These are phyloP conservation scores for Synergus itoensis DNA, from an alignment of 2,888 invertebrate species.

Conservation along the genomic window DNA sequence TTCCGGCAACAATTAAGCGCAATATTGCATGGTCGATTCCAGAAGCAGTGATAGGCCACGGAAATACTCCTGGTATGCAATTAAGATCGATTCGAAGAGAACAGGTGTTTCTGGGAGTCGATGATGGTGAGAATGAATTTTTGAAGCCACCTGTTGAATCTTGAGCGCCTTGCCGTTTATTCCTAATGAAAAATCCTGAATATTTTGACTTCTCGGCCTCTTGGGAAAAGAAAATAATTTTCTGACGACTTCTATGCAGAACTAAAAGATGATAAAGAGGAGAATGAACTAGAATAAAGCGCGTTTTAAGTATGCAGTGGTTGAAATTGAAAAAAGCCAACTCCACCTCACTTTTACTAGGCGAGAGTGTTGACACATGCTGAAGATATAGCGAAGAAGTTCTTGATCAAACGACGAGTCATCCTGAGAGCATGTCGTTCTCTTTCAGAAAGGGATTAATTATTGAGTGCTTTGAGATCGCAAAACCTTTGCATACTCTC, in stretches of 20 bases:
- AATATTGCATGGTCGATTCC: not conserved
- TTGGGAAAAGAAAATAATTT: not conserved
- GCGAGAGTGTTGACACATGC: slow-evolving; percentile 20
- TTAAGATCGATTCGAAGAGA: slow-evolving; percentile 23
- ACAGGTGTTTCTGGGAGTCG: not conserved
- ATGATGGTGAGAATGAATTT: slow-evolving; percentile 7
- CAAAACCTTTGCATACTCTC: not conserved
- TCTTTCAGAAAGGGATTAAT: slow-evolving; percentile 4
- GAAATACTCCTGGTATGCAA: not conserved
- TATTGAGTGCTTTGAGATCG: slow-evolving; percentile 15
- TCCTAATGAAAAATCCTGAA: not conserved
- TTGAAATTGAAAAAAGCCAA: not conserved
- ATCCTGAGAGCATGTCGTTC: not conserved
- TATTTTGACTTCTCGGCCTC: not conserved
- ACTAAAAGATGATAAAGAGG: not conserved
- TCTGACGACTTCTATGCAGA: not conserved
- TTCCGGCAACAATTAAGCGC: not conserved
- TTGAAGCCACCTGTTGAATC: slow-evolving; percentile 21
- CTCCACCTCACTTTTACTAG: not conserved
- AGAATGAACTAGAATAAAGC: not conserved
- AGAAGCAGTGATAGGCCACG: not conserved
- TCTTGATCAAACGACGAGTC: slow-evolving; percentile 15
- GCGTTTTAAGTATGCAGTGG: not conserved
- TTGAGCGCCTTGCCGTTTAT: not conserved
- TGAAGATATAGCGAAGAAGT: not conserved